These are phyloP conservation scores for Halocynthia aurantium DNA, from an alignment of 23 tunicate species.

Conservation along the genomic window DNA sequence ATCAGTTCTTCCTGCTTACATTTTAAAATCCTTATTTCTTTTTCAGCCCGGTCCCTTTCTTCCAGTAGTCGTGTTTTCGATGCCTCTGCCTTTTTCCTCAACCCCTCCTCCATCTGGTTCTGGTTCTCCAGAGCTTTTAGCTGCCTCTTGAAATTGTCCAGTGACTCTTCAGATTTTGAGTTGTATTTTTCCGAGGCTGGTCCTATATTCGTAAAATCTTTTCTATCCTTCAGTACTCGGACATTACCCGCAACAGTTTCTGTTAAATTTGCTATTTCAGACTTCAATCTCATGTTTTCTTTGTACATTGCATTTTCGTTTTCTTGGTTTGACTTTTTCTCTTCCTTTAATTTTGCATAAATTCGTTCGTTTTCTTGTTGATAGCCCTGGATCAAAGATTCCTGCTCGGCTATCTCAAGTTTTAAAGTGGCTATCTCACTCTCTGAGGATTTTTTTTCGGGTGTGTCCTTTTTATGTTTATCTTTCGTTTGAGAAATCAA, in stretches of 20 bases:
- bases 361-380: slow-evolving; percentile 57
- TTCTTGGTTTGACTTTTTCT: slow-evolving; percentile 37
- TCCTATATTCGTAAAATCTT: neutral
- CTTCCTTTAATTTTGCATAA: slow-evolving; percentile 42
- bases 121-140: slow-evolving; percentile 5
- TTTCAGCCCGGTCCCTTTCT: slow-evolving; percentile 14
- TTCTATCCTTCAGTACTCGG: slow-evolving; percentile 30
- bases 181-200: too few relatives aligned
- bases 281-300: slow-evolving; percentile 49
- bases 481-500: neutral
- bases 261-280: slow-evolving; percentile 44
- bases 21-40: slow-evolving; percentile 1
- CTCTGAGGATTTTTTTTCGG: neutral
- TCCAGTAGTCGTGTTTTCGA: neutral
- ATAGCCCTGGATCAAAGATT: slow-evolving; percentile 8
- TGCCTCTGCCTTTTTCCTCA: neutral
- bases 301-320: slow-evolving; percentile 65
- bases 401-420: slow-evolving; percentile 6
- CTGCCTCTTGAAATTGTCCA: neutral
- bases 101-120: slow-evolving; percentile 8
- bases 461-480: neutral
- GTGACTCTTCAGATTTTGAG: too few relatives aligned
- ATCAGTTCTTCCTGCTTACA: neutral
- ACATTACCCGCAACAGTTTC: slow-evolving; percentile 37
- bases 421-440: neutral